Conservation (phyloP, 2,113 vertebrate species). For the Hypocryptadius cinnamomeus region DNA sequence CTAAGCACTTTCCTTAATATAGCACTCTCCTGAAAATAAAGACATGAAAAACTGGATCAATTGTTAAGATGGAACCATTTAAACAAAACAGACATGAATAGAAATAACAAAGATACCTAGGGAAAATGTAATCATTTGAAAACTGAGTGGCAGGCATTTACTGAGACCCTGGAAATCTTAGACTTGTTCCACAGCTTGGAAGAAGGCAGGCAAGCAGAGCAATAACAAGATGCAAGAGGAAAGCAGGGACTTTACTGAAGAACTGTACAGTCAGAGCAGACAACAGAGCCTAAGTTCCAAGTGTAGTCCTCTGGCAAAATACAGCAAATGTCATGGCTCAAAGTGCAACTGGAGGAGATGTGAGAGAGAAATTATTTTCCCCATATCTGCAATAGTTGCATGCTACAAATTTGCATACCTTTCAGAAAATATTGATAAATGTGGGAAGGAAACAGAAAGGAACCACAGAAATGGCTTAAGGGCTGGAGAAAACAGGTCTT, state of each 20-base stretch:
- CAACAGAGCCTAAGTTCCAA: neutral
- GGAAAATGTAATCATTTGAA: neutral
- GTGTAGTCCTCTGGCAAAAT: neutral
- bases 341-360: neutral
- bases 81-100: neutral
- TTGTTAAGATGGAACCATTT: neutral
- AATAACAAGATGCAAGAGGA: neutral
- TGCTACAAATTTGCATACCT: neutral
- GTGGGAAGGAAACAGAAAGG: neutral
- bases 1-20: neutral
- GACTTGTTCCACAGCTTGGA: neutral
- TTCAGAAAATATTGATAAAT: neutral
- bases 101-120: neutral
- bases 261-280: neutral
- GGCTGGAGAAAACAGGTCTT: neutral
- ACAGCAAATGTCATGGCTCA: neutral
- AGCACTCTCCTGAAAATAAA: neutral
- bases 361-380: neutral
- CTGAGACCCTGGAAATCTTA: neutral
- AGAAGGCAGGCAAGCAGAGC: neutral
- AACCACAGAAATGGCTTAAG: neutral
- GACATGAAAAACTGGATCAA: neutral
- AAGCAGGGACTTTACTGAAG: neutral
- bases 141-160: neutral
- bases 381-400: neutral